Evolutionary conservation across 2,797 vertebrate species (phyloP).

Genomic region (Oryzias dopingdopingensis): DNA sequence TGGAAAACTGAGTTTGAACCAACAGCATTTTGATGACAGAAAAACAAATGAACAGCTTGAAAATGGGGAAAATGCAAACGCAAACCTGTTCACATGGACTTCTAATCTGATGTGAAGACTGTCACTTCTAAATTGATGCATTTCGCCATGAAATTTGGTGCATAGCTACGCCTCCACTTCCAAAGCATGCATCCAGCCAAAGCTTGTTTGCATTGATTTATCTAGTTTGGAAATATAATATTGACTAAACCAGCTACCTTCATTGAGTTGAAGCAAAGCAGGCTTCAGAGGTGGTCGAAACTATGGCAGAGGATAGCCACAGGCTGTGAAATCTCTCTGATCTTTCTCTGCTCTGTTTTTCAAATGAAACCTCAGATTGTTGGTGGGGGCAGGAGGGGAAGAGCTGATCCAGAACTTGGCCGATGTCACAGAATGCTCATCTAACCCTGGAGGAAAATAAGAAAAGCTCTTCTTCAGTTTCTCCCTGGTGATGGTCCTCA

Average conservation of each 20-base stretch:
- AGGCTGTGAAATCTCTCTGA: conserved; percentile 79
- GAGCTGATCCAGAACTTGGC: conserved; percentile 76
- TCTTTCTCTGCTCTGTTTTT: conserved; percentile 78
- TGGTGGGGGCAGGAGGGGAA: conserved; percentile 51
- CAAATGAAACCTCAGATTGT: conserved; percentile 68
- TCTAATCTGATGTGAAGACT: conserved; percentile 50
- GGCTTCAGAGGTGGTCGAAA: conserved; percentile 75
- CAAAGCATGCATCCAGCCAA: conserved; percentile 60
- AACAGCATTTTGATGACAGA: too few relatives aligned
- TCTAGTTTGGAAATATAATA: conserved; percentile 73
- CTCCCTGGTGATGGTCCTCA: conserved; percentile 57
- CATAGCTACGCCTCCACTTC: conserved; percentile 61
- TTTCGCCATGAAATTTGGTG: conserved; percentile 59
- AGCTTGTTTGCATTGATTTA: conserved; percentile 76
- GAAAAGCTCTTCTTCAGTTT: conserved; percentile 60
- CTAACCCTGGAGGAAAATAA: conserved; percentile 69
- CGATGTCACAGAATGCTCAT: conserved; percentile 78
- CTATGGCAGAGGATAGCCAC: conserved; percentile 77
- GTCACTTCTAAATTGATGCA: conserved; percentile 64
- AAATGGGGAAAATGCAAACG: neutral
- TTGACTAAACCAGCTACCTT: conserved; percentile 71
- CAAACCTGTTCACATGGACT: conserved; percentile 7
- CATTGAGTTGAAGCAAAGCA: conserved; percentile 60
- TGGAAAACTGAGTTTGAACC: too few relatives aligned
- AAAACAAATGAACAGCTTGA: too few relatives aligned